Percentiles rank a stretch among this genome's conserved stretches.
Evolutionary conservation across 2,113 vertebrate species (phyloP).

Genomic region (Holacanthus passer): DNA sequence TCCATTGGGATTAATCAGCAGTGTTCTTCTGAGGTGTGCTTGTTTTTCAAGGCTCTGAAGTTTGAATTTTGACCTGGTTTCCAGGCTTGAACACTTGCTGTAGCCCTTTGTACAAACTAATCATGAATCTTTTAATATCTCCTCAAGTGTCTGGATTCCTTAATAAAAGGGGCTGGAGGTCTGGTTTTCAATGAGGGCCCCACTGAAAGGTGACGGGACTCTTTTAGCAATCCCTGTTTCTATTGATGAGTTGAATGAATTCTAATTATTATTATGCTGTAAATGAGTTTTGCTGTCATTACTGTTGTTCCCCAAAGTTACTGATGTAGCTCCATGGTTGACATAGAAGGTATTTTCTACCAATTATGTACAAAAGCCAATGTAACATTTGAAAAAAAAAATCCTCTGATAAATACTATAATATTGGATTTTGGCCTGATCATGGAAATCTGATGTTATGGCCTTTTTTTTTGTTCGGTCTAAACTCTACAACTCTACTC

Average conservation of each 20-base stretch:
- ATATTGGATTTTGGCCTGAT: not conserved
- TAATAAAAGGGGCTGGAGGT: constrained; percentile 14
- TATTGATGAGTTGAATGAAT: constrained; percentile 39
- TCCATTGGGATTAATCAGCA: constrained; percentile 22
- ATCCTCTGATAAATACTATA: not conserved
- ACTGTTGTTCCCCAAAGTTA: constrained; percentile 18
- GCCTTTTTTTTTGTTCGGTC: not conserved
- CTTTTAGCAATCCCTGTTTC: constrained; percentile 34
- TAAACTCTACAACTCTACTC: constrained; percentile 18
- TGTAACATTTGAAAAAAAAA: constrained; percentile 1
- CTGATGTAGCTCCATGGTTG: constrained; percentile 4
- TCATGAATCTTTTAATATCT: constrained; percentile 38
- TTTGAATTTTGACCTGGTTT: constrained; percentile 27
- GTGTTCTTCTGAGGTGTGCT: not conserved
- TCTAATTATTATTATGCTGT: constrained; percentile 47
- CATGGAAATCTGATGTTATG: not conserved
- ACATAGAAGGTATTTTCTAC: constrained; percentile 16
- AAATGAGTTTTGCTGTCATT: constrained; percentile 46
- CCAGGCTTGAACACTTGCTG: not conserved
- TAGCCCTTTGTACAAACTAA: constrained; percentile 10
- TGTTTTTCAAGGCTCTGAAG: constrained; percentile 32
- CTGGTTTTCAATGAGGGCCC: constrained; percentile 54
- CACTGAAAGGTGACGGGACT: constrained; percentile 19
- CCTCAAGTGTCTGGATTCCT: constrained; percentile 30
- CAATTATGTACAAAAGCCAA: constrained; percentile 2